A percentile compares a stretch with the other conserved stretches of the same genome.
Conservation (phyloP, 1,140 invertebrate species). For the Trachymyrmex septentrionalis region DNA sequence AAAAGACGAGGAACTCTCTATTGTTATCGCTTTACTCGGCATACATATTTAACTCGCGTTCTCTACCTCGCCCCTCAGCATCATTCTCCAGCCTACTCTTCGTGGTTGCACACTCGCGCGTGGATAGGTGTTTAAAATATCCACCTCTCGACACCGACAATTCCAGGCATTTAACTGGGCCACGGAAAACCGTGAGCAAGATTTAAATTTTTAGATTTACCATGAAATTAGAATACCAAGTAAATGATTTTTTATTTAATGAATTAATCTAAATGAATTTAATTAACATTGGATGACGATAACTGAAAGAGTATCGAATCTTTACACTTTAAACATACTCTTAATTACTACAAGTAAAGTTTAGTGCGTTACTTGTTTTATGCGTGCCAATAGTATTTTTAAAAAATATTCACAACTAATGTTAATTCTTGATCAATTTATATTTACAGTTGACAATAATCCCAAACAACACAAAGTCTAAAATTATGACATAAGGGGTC, state of each 20-base stretch:
- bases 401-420: too few relatives aligned
- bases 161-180: neutral
- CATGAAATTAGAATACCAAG: neutral
- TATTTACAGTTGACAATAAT: too few relatives aligned
- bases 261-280: neutral
- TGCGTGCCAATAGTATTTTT: too few relatives aligned
- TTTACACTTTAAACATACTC: neutral
- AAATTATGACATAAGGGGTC: too few relatives aligned
- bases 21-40: constrained; percentile 80
- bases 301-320: neutral
- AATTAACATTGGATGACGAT: neutral
- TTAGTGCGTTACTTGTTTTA: neutral
- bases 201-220: constrained; percentile 34
- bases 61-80: constrained; percentile 30
- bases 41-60: constrained; percentile 81
- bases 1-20: constrained; percentile 68
- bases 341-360: neutral
- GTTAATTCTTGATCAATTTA: too few relatives aligned
- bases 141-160: constrained; percentile 25
- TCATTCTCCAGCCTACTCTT: neutral
- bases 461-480: too few relatives aligned
- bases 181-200: constrained; percentile 28
- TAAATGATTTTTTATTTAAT: constrained; percentile 12
- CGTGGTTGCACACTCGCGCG: constrained; percentile 23
- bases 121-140: constrained; percentile 32